Conservation (phyloP, 92 coral and sea anemone genomes). For the Plumapathes pennacea region DNA sequence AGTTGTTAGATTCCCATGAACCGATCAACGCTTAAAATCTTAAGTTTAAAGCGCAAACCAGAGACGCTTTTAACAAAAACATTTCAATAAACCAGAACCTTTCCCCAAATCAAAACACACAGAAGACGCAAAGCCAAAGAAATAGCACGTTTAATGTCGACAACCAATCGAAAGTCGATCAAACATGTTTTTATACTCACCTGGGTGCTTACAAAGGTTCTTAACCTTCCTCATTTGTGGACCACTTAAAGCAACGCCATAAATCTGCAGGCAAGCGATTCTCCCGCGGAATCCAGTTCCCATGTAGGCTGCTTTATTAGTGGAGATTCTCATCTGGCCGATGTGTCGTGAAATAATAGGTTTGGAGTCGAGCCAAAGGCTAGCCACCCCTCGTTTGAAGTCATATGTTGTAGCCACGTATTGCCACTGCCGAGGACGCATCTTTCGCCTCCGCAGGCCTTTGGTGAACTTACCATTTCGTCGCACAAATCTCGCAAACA, state of each 20-base stretch:
- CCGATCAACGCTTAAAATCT: too few species aligned
- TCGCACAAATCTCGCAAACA: conserved; percentile 57
- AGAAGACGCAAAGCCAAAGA: too few species aligned
- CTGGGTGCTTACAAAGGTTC: conserved; percentile 74
- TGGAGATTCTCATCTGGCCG: conserved; percentile 50
- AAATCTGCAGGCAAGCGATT: conserved; percentile 73
- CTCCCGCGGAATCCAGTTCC: conserved; percentile 74
- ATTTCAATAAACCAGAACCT: too few species aligned
- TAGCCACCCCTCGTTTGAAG: conserved; percentile 47
- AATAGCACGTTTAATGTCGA: too few species aligned
- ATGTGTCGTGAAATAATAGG: conserved; percentile 51
- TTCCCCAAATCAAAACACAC: too few species aligned
- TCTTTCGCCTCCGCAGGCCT: conserved; percentile 16
- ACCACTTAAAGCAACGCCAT: conserved; percentile 59
- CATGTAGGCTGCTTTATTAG: conserved; percentile 57
- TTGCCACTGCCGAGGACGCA: conserved; percentile 52
- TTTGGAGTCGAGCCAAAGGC: conserved; percentile 62
- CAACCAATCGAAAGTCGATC: not conserved
- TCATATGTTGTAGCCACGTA: conserved; percentile 62
- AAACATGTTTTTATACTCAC: conserved; percentile 13
- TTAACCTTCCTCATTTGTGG: conserved; percentile 62
- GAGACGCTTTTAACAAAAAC: too few species aligned
- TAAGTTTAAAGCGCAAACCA: too few species aligned
- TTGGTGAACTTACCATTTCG: conserved; percentile 37
- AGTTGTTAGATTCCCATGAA: too few species aligned